Base-by-base conservation (phyloP, 2,113 vertebrate species). In the Telmatochromis sp. region DNA sequence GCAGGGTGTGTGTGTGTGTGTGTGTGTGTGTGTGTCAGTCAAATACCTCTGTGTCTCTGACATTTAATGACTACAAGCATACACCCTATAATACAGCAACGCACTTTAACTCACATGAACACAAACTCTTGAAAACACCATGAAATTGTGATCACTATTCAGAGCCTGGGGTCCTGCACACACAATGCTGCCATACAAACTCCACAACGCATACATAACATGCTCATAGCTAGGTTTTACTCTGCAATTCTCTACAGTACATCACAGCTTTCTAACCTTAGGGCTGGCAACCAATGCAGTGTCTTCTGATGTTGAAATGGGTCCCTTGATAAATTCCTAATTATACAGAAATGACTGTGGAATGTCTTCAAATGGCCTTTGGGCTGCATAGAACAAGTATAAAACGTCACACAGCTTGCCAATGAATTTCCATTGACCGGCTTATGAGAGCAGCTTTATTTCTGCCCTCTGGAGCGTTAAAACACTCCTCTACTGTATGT, bases 281-380 rank as follows among this genome's bases (percentile, higher is more conserved):
- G 81, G 89, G 88, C 88, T 86, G 81, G n/a, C 81, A 79, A 60
- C 83, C 86, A 84, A 82, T 73, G 88, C 26, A 55, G 58, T 84
- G 91, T 89, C 89, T 89, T 92, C 65, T 88, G 82, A 88, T 91
- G 89, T 91, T 92, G 35, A 88, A 94, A 89, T 31, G 89, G 42
- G 85, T 78, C 85, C 80, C 87, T 83, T 91, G 93, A 92, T 93
- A 80, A 90, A 93, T 88, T 92, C 88, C 60, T 93, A 92, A 92
- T 95, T 92, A 91, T 86, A 87, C 83, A 89, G 87, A 91, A 92
- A 92, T 88, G 91, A 86, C 80, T 90, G 85, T 80, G 80, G 65
- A 91, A 55, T 78, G 63, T 87, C 86, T 82, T 86, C 86, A 88
- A 55, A 17, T 55, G 86, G 91, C 91, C 87, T 87, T 54, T 87